Evolutionary conservation across 2,888 invertebrate genomes (phyloP).

Genomic region (Trimorus sp.): DNA sequence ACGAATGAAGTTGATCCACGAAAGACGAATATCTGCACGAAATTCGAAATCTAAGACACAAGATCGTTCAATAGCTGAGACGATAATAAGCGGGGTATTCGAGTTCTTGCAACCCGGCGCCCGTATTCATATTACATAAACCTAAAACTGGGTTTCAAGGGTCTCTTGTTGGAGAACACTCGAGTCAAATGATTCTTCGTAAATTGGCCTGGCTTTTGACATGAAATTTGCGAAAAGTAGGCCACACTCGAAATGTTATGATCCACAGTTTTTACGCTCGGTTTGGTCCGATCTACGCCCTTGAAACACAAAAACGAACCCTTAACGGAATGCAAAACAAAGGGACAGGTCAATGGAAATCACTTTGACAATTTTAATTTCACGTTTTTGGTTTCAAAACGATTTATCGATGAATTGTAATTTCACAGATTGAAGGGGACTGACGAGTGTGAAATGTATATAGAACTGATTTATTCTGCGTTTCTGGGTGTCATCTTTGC

Average conservation of each 20-base stretch:
- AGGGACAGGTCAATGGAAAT: no score
- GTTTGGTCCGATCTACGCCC: no score
- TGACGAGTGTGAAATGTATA: no score
- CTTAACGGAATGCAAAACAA: no score
- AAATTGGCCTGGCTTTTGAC: slow-evolving; percentile 51
- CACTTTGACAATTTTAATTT: no score
- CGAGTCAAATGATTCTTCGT: slow-evolving; percentile 43
- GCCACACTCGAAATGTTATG: slow-evolving; percentile 30
- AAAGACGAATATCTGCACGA: neutral
- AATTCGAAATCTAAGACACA: slow-evolving; percentile 15
- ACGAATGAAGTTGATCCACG: no score
- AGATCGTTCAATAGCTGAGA: slow-evolving; percentile 36
- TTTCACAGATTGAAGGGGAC: no score
- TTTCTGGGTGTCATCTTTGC: no score
- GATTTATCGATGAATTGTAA: no score
- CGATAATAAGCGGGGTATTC: slow-evolving; percentile 40
- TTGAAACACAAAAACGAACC: no score
- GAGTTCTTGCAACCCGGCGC: slow-evolving; percentile 39
- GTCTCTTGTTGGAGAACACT: slow-evolving; percentile 50
- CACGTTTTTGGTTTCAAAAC: no score
- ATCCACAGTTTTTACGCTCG: slow-evolving; percentile 1
- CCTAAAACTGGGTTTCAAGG: slow-evolving; percentile 34
- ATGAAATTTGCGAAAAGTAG: slow-evolving; percentile 33
- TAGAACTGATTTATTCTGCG: no score
- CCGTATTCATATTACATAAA: slow-evolving; percentile 56